Percentiles rank a stretch among this genome's conserved stretches.
These are phyloP conservation scores for Branchellion lobata DNA, from an alignment of 2,888 invertebrate genomes.

Conservation along the genomic window DNA sequence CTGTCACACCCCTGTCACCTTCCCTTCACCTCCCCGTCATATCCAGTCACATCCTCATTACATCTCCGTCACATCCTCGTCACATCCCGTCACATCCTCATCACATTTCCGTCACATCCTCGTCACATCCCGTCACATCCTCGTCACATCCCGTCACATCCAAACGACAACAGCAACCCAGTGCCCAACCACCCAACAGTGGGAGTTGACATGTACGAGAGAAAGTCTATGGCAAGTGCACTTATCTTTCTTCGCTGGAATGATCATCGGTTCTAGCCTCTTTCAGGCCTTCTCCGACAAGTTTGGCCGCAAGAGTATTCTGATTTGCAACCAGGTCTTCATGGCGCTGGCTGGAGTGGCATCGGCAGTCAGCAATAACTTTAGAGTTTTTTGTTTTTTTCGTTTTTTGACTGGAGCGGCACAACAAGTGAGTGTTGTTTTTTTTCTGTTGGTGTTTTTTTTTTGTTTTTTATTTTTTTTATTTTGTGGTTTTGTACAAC, in stretches of 20 bases:
- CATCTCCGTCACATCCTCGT: too few species aligned
- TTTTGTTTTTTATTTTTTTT: not conserved
- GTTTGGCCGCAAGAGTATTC: not conserved
- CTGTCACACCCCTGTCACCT: too few species aligned
- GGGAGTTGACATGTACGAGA: not conserved
- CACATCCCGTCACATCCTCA: too few species aligned
- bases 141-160: too few species aligned
- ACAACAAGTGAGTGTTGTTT: not conserved
- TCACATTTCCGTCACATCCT: too few species aligned
- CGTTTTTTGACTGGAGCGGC: not conserved
- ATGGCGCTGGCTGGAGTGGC: not conserved
- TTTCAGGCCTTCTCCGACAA: not conserved
- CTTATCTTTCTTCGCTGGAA: not conserved
- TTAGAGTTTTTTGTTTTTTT: not conserved
- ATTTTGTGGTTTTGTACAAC: not conserved
- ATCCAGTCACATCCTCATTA: too few species aligned
- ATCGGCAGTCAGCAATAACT: not conserved
- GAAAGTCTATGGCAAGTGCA: not conserved
- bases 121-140: too few species aligned
- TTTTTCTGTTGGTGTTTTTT: not conserved
- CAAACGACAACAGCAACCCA: too few species aligned
- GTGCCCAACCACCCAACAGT: too few species aligned
- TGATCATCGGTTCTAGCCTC: not conserved
- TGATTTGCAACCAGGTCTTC: not conserved
- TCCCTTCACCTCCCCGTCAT: too few species aligned